Percentiles rank a stretch among this genome's conserved stretches.
These are phyloP conservation scores for Drosophila kambysellisi DNA, from an alignment of 2,888 invertebrate species.

Conservation along the genomic window DNA sequence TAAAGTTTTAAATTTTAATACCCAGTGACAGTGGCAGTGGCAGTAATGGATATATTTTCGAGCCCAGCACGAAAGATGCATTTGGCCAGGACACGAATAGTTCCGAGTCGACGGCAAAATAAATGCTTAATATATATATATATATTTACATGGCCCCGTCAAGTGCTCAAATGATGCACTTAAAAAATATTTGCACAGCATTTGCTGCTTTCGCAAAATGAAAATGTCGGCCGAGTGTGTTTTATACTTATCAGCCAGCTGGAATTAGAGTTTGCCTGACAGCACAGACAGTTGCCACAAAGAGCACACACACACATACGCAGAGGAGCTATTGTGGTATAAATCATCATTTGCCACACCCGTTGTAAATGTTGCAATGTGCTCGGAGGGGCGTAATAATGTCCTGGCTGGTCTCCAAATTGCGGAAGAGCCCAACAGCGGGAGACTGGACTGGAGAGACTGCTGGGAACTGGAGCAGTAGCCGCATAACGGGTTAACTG, in stretches of 20 bases:
- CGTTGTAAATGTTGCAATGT: constrained; percentile 28
- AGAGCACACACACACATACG: background rate
- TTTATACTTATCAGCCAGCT: constrained; percentile 27
- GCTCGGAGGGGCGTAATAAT: constrained; percentile 48
- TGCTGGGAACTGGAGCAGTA: constrained; percentile 21
- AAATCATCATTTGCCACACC: constrained; percentile 77
- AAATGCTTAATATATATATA: constrained; percentile 38
- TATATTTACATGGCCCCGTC: constrained; percentile 32
- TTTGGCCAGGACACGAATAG: background rate
- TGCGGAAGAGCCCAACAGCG: background rate
- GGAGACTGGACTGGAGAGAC: background rate
- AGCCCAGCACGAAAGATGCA: background rate
- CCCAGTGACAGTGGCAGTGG: constrained; percentile 16
- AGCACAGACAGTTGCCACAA: background rate
- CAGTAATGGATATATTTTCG: constrained; percentile 28
- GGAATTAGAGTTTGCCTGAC: background rate
- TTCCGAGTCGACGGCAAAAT: constrained; percentile 9
- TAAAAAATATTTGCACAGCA: constrained; percentile 64
- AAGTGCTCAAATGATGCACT: constrained; percentile 57
- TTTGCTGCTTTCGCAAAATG: constrained; percentile 36
- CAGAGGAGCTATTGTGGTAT: constrained; percentile 37
- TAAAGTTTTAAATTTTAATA: constrained; percentile 21
- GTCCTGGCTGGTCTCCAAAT: constrained; percentile 34
- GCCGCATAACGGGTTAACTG: constrained; percentile 2
- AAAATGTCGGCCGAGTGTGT: constrained; percentile 26